These are phyloP conservation scores for Charanyca ferruginea DNA, from an alignment of 2,888 invertebrate species.

Conservation along the genomic window DNA sequence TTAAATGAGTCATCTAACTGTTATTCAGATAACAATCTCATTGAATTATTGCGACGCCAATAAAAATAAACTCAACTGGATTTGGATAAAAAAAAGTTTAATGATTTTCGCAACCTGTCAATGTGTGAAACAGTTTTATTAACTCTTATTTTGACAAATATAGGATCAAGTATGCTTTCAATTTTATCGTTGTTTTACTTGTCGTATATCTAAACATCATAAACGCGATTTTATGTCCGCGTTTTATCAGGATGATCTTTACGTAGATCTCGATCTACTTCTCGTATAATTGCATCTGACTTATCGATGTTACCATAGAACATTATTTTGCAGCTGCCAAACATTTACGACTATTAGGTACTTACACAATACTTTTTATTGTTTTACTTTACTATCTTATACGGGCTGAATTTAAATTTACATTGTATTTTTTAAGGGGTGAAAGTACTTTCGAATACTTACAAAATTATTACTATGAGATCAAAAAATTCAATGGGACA, in stretches of 20 bases:
- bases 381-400: constrained; percentile 13
- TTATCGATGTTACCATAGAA: not conserved
- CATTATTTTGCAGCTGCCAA: constrained; percentile 32
- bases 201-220: constrained; percentile 3
- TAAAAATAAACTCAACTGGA: constrained; percentile 23
- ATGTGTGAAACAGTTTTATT: constrained; percentile 14
- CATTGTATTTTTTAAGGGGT: too few species aligned
- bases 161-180: constrained; percentile 8
- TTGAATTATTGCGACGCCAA: constrained; percentile 31
- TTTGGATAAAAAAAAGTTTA: constrained; percentile 6
- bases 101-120: constrained; percentile 14
- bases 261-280: constrained; percentile 13
- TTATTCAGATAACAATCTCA: constrained; percentile 30
- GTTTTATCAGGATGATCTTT: constrained; percentile 27
- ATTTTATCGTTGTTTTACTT: constrained; percentile 26
- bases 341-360: constrained; percentile 22
- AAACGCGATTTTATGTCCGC: constrained; percentile 25
- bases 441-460: too few species aligned
- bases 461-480: too few species aligned
- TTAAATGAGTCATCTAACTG: constrained; percentile 46
- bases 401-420: too few species aligned
- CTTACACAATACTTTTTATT: constrained; percentile 16
- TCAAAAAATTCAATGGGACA: too few species aligned
- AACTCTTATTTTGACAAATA: constrained; percentile 5
- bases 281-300: constrained; percentile 13